A percentile compares a stretch with the other conserved stretches of the same genome.
Evolutionary conservation across 2,113 vertebrate species (phyloP).

Genomic region (Leptosomus discolor): DNA sequence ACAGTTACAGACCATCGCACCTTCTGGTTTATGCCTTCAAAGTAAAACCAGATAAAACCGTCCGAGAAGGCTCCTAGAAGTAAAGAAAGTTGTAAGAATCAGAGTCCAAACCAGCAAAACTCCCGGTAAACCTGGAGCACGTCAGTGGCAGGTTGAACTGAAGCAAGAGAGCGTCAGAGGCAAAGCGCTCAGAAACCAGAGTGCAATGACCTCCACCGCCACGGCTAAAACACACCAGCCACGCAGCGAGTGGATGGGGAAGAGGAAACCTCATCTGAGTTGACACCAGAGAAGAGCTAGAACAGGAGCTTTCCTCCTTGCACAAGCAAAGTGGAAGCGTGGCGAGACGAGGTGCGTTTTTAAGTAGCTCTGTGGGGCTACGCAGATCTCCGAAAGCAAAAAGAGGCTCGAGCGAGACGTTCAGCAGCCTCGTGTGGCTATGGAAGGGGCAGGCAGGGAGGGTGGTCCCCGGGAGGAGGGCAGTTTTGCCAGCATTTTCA

Average conservation of each 20-base stretch:
- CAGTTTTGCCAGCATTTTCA: background rate
- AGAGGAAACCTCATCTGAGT: background rate
- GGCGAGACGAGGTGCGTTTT: background rate
- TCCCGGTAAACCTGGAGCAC: accelerated
- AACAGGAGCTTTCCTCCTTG: background rate
- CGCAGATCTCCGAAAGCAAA: background rate
- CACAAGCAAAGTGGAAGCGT: accelerated
- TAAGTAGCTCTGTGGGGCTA: accelerated
- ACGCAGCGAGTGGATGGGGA: too few species aligned
- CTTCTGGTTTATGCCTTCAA: background rate
- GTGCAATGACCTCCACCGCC: accelerated
- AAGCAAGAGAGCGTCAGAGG: too few species aligned
- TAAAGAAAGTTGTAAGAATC: background rate
- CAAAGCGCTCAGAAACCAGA: accelerated
- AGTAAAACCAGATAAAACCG: background rate
- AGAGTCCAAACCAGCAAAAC: background rate
- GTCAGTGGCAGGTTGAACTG: accelerated
- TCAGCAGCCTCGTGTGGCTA: accelerated
- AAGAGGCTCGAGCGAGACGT: background rate
- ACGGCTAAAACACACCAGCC: too few species aligned
- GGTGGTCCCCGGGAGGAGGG: background rate
- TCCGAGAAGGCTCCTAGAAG: background rate
- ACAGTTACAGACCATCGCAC: accelerated
- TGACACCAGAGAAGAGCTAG: background rate
- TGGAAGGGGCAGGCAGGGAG: background rate